Evolutionary conservation across 2,113 vertebrate species (phyloP), one percentile per base, ranked within the genome.

Genomic region (Callithrix jacchus): DNA sequence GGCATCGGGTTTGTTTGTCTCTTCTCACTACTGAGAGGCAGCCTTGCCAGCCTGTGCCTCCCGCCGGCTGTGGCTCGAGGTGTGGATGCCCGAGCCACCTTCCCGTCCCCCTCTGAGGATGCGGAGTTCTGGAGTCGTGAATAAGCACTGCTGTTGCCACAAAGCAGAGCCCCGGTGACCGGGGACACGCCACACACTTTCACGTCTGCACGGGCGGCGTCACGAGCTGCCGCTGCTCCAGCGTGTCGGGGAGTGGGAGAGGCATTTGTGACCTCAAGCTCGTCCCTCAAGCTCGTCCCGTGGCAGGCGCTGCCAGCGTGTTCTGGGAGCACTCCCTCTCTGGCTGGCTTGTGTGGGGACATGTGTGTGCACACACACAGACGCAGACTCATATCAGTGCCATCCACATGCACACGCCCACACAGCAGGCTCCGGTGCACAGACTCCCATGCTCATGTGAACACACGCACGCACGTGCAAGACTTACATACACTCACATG

Each of bases 241-340:
- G 58, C 0, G 9, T n/a, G 58, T 45, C 3, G 56, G 64, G 42
- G 16, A 21, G 56, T 7, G 20, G 52, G 0, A 1, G 13, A 17
- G 18, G 2, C 40, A 4, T 6, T 37, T 0, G 12, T 14, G 81
- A 25, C 37, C 66, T 49, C 25, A 0, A 17, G 2, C 18, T 2
- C 1, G 23, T 56, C 2, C 27, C 49, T 1, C 23, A 1, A 2
- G 11, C 47, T 30, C 3, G 54, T 27, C 64, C 1, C 23, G 3
- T 20, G 27, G n/a, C 58, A 1, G 0, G 6, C 1, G 37, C 71
- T n/a, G 58, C 42, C 11, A 71, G 35, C 25, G n/a, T 56, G 3
- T 37, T 21, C 32, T 0, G 23, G 32, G 82, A 74, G 52, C 56
- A 2, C 32, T 5, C n/a, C 54, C 32, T 70, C 70, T n/a, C 10